Conservation (phyloP, 2,113 vertebrate genomes). For the Pandion haliaetus region DNA sequence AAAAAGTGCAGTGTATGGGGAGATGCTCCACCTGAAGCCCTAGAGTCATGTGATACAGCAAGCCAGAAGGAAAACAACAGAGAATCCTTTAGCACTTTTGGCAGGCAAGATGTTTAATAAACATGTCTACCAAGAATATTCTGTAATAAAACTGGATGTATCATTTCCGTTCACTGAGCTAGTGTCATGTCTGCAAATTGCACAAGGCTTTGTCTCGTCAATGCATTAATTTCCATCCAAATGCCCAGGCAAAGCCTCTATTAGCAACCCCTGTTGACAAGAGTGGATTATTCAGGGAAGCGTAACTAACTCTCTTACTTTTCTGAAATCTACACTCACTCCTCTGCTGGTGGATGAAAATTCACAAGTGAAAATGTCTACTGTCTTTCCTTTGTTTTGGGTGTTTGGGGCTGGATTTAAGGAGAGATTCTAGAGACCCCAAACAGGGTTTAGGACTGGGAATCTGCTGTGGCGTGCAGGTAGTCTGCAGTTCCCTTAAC, state of each 20-base stretch:
- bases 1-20: neutral
- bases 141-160: neutral
- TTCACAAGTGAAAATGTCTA: neutral
- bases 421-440: neutral
- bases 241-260: neutral
- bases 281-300: constrained; percentile 33
- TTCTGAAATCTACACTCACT: neutral
- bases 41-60: neutral
- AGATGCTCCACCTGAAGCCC: neutral
- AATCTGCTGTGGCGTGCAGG: accelerated
- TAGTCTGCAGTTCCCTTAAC: neutral
- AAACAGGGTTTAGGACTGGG: neutral
- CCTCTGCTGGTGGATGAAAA: neutral
- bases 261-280: constrained; percentile 42
- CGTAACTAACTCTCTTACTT: constrained; percentile 30
- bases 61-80: neutral
- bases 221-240: constrained; percentile 47
- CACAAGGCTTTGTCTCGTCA: neutral
- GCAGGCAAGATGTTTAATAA: neutral
- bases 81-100: neutral
- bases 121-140: neutral
- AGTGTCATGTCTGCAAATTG: constrained; percentile 10
- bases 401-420: neutral
- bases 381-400: neutral
- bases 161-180: neutral